phyloP scores from a whole-genome alignment of 2,888 invertebrate genomes.

The Lasioglossum leucozonium region DNA sequence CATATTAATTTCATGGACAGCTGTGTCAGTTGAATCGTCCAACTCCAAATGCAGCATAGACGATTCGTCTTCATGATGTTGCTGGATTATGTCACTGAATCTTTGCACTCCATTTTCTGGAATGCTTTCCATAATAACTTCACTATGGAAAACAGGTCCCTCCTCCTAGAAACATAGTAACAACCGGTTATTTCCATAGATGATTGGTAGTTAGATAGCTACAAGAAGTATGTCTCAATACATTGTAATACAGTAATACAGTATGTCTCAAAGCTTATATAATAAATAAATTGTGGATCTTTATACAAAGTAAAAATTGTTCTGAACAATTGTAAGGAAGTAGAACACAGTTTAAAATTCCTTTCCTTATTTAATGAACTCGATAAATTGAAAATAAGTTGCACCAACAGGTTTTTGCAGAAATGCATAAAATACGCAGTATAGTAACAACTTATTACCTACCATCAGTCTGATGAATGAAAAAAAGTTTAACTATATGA shows the following conservation, averaged over 20 bases:
- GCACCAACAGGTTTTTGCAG: too few species aligned
- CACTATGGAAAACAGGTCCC: conserved; percentile 69
- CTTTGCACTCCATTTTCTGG: conserved; percentile 79
- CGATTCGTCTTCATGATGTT: conserved; percentile 68
- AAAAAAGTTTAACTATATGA: background rate
- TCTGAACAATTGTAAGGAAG: background rate
- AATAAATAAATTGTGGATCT: background rate
- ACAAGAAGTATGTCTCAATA: too few species aligned
- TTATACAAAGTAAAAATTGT: background rate
- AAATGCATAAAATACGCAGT: background rate
- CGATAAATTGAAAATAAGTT: background rate
- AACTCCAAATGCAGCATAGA: conserved; percentile 73
- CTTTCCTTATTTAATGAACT: background rate
- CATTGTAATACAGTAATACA: too few species aligned
- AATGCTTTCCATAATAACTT: conserved; percentile 60
- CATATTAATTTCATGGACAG: conserved; percentile 61
- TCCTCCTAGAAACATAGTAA: conserved; percentile 64
- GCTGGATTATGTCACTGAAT: conserved; percentile 69
- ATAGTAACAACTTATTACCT: background rate
- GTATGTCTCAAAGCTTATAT: background rate
- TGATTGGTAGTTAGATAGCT: background rate
- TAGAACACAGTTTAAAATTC: background rate
- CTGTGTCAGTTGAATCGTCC: conserved; percentile 74
- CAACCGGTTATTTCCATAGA: background rate
- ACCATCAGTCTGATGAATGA: background rate